These are phyloP conservation scores for Craniophora ligustri DNA, from an alignment of 2,888 invertebrate species.

Conservation along the genomic window DNA sequence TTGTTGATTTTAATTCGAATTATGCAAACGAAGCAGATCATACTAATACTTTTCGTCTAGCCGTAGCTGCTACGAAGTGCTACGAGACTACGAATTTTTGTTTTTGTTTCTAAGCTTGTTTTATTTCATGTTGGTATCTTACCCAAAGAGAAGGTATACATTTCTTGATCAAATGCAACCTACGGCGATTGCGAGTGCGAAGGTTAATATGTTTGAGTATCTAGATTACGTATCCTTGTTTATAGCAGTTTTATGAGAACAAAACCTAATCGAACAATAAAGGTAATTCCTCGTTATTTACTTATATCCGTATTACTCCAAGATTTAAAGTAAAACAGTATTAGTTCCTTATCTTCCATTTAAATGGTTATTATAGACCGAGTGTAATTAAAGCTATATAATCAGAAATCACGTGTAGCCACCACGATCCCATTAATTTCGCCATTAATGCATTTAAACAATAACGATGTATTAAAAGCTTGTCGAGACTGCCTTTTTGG, in stretches of 20 bases:
- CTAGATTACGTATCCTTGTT: conserved; percentile 5
- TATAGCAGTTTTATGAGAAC: conserved; percentile 3
- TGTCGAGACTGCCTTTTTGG: too few relatives aligned
- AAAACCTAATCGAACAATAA: conserved; percentile 16
- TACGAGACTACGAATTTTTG: conserved; percentile 29
- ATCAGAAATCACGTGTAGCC: conserved; percentile 10
- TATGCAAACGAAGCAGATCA: too few relatives aligned
- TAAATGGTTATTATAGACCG: conserved; percentile 12
- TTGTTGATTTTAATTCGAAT: too few relatives aligned
- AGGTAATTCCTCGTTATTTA: conserved; percentile 23
- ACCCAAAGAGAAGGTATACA: background rate
- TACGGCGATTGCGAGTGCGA: background rate
- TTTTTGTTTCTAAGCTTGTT: background rate
- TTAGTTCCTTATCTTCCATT: conserved; percentile 32
- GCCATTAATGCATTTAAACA: conserved; percentile 19
- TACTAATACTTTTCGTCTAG: background rate
- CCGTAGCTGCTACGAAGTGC: conserved; percentile 33
- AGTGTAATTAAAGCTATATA: conserved; percentile 28
- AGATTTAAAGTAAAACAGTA: conserved; percentile 12
- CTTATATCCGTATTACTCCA: conserved; percentile 15
- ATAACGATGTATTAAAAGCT: conserved; percentile 13
- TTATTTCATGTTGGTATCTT: background rate
- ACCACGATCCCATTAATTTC: conserved; percentile 19
- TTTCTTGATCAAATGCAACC: background rate
- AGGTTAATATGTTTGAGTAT: background rate